These are phyloP conservation scores for Syrmaticus mikado DNA, from an alignment of 2,113 vertebrate species.

Conservation along the genomic window DNA sequence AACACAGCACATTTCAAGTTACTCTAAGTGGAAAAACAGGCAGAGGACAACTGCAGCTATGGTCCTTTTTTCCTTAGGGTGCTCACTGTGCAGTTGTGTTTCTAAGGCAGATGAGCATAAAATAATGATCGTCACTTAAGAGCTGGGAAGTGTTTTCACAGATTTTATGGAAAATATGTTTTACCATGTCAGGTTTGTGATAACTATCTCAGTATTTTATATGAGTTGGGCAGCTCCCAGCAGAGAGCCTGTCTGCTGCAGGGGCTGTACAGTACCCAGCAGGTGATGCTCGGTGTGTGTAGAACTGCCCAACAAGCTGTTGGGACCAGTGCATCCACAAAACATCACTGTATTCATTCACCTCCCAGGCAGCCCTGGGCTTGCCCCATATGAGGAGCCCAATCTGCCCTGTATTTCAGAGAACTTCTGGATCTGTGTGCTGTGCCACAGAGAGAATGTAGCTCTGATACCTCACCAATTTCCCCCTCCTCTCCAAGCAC, in stretches of 20 bases:
- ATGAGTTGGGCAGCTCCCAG: neutral
- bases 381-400: neutral
- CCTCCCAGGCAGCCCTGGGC: neutral
- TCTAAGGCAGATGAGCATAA: neutral
- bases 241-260: neutral
- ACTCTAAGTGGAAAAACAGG: neutral
- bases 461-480: neutral
- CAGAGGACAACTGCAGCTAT: neutral
- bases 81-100: neutral
- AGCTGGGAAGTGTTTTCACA: neutral
- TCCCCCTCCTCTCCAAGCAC: neutral
- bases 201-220: neutral
- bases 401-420: neutral
- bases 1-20: neutral
- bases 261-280: neutral
- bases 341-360: neutral
- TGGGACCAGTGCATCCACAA: neutral
- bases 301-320: neutral
- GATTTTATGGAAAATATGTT: neutral
- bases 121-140: neutral
- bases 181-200: neutral
- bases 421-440: neutral
- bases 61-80: neutral
- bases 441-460: fast-evolving
- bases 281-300: neutral